Evolutionary conservation across 2,888 invertebrate species (phyloP).

Genomic region (Autographa gamma): DNA sequence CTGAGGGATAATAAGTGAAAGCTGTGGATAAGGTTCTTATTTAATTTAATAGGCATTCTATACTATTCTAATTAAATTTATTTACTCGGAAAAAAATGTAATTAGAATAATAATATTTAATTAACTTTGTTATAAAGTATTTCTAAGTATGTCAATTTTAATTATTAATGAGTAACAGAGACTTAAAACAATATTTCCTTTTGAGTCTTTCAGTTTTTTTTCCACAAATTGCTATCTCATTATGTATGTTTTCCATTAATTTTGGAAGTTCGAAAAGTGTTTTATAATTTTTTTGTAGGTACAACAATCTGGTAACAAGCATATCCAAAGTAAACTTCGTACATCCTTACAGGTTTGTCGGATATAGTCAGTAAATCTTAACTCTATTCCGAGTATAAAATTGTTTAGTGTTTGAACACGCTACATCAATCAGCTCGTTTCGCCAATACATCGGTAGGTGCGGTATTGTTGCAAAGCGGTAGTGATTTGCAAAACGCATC

Average conservation of each 20-base stretch:
- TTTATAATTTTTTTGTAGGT: not conserved
- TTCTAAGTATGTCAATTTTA: not conserved
- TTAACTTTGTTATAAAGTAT: not conserved
- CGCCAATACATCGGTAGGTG: constrained; percentile 57
- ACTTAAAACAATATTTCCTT: not conserved
- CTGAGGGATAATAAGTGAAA: constrained; percentile 24
- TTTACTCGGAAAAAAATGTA: no score
- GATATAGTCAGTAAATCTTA: constrained; percentile 80
- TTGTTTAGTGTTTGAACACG: constrained; percentile 76
- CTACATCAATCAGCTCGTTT: constrained; percentile 73
- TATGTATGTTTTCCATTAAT: not conserved
- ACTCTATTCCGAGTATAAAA: constrained; percentile 80
- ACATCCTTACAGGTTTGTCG: constrained; percentile 59
- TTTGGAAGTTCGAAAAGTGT: not conserved
- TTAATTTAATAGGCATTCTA: not conserved
- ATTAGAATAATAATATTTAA: not conserved
- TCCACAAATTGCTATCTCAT: not conserved
- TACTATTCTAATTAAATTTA: not conserved
- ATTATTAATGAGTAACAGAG: not conserved
- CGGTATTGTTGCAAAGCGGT: constrained; percentile 50
- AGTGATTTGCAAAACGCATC: constrained; percentile 79
- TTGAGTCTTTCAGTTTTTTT: not conserved
- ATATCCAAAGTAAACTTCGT: constrained; percentile 32
- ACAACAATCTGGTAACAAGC: not conserved
- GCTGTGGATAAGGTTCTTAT: constrained; percentile 54